Evolutionary conservation across 2,888 invertebrate species (phyloP).

Genomic region (Drosophila mimica): DNA sequence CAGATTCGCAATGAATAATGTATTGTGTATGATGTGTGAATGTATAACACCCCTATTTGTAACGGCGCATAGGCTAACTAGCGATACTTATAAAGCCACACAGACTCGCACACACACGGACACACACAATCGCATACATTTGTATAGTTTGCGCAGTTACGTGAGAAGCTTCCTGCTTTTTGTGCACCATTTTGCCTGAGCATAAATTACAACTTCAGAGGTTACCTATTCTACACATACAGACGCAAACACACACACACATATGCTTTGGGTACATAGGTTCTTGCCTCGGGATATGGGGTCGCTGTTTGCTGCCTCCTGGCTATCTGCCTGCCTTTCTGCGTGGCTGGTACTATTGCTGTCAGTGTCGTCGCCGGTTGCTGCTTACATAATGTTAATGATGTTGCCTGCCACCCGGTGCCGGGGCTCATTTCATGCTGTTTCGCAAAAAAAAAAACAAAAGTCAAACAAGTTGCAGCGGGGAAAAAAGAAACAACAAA

Average conservation of each 20-base stretch:
- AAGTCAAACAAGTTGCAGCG: constrained; percentile 52
- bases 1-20: constrained; percentile 51
- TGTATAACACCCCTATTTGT: constrained; percentile 55
- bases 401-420: constrained; percentile 58
- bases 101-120: constrained; percentile 5
- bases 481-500: constrained; percentile 15
- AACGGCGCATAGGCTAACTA: constrained; percentile 69
- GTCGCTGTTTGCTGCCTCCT: constrained; percentile 12
- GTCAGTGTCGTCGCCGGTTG: constrained; percentile 67
- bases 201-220: constrained; percentile 76
- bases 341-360: constrained; percentile 4
- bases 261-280: constrained; percentile 12
- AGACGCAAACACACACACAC: neutral
- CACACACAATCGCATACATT: constrained; percentile 12
- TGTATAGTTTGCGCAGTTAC: constrained; percentile 54
- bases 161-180: constrained; percentile 61
- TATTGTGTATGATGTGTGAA: constrained; percentile 50
- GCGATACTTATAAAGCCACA: constrained; percentile 23
- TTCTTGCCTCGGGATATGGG: constrained; percentile 25
- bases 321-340: constrained; percentile 1
- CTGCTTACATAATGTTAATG: constrained; percentile 78
- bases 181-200: constrained; percentile 69
- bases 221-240: constrained; percentile 30
- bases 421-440: constrained; percentile 68
- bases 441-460: constrained; percentile 69